Percentiles rank a stretch among this genome's conserved stretches.
These are phyloP conservation scores for Lynx canadensis DNA, from an alignment of 2,113 vertebrate genomes.

Conservation along the genomic window DNA sequence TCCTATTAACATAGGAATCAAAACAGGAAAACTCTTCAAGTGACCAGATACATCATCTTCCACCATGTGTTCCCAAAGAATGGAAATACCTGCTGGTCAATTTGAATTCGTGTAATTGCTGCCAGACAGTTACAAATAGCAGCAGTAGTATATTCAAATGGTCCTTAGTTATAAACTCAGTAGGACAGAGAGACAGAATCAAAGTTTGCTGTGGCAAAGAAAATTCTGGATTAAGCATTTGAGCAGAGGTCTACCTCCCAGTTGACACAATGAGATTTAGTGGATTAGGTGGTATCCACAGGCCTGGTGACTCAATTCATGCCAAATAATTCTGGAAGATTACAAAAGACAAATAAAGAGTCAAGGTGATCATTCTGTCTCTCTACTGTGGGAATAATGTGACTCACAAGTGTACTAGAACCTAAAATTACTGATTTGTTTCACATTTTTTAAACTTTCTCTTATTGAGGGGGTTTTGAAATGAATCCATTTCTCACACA, in stretches of 20 bases:
- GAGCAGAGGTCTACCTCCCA: neutral
- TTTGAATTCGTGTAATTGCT: constrained; percentile 72
- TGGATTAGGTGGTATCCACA: neutral
- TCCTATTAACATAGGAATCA: neutral
- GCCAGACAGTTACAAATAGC: constrained; percentile 60
- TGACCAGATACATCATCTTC: constrained; percentile 45
- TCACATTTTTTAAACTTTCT: neutral
- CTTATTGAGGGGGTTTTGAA: neutral
- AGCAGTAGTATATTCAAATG: neutral
- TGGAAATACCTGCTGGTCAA: constrained; percentile 39
- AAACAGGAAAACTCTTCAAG: constrained; percentile 70
- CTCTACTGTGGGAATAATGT: neutral
- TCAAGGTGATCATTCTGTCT: neutral
- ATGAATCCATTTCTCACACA: neutral
- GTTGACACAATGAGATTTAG: neutral
- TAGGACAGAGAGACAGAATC: constrained; percentile 50
- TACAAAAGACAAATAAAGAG: neutral
- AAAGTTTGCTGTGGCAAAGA: constrained; percentile 53
- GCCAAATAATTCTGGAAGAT: neutral
- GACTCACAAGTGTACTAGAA: neutral
- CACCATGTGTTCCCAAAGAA: neutral
- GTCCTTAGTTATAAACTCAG: constrained; percentile 41
- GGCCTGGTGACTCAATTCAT: neutral
- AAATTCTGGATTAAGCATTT: constrained; percentile 25
- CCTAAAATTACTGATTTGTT: neutral